A percentile compares a stretch with the other conserved stretches of the same genome.
Evolutionary conservation across 2,888 invertebrate genomes (phyloP).

Genomic region (Siphlonurus alternatus): DNA sequence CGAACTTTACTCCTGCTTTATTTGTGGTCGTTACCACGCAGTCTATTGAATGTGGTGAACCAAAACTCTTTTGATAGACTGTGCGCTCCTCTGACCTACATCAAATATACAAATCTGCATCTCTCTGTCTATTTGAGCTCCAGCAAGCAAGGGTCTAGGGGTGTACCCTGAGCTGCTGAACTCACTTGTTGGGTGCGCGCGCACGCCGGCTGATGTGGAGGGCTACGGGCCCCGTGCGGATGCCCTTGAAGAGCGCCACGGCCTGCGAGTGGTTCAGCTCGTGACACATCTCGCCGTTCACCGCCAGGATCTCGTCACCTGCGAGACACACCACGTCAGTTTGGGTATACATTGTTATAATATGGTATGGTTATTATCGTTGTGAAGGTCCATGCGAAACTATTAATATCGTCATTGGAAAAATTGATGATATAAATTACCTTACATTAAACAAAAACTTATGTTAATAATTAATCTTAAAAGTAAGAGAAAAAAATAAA

Average conservation of each 20-base stretch:
- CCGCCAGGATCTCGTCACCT: constrained; percentile 68
- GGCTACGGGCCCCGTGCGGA: constrained; percentile 57
- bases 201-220: constrained; percentile 50
- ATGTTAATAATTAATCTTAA: background rate
- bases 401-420: no score
- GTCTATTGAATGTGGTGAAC: no score
- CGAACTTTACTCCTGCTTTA: no score
- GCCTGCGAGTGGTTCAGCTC: constrained; percentile 68
- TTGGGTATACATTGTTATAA: background rate
- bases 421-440: background rate
- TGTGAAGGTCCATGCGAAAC: no score
- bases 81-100: no score
- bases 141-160: no score
- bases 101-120: no score
- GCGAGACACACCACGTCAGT: constrained; percentile 19
- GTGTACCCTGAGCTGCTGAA: constrained; percentile 10
- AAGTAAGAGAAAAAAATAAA: background rate
- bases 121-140: no score
- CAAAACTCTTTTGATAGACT: no score
- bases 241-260: constrained; percentile 60
- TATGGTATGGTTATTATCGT: no score
- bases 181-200: constrained; percentile 28
- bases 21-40: no score
- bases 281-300: constrained; percentile 64
- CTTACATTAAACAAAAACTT: background rate